phyloP scores from a whole-genome alignment of 2,113 vertebrate genomes.

The Plestiodon gilberti region DNA sequence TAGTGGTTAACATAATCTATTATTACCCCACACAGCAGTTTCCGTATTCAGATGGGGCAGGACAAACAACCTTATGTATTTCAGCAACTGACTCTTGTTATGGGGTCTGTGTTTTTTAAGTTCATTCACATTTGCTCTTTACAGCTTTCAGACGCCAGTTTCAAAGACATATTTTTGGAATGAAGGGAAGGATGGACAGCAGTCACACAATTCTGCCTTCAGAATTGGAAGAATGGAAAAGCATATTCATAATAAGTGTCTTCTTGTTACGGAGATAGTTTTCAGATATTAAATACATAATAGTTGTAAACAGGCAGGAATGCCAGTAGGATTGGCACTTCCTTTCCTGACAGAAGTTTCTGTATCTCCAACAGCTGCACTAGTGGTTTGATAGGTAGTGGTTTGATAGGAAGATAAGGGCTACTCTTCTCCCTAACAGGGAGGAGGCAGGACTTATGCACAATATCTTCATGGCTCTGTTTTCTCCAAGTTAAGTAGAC shows the following conservation, averaged over 20 bases:
- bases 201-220: not conserved
- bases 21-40: not conserved
- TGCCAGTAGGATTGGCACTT: not conserved
- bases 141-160: not conserved
- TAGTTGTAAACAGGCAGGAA: not conserved
- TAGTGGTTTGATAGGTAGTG: no score
- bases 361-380: not conserved
- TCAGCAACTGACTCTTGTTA: not conserved
- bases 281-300: not conserved
- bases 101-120: not conserved
- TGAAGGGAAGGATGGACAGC: not conserved
- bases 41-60: not conserved
- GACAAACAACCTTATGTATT: not conserved
- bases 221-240: not conserved
- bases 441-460: no score
- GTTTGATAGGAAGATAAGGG: not conserved
- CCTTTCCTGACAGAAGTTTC: not conserved
- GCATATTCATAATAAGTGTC: not conserved
- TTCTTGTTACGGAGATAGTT: not conserved
- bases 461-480: no score
- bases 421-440: not conserved
- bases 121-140: not conserved
- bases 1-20: not conserved
- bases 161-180: not conserved
- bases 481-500: no score